These are phyloP conservation scores for Sebastes iracundus DNA, from an alignment of 2,797 vertebrate species.

Conservation along the genomic window DNA sequence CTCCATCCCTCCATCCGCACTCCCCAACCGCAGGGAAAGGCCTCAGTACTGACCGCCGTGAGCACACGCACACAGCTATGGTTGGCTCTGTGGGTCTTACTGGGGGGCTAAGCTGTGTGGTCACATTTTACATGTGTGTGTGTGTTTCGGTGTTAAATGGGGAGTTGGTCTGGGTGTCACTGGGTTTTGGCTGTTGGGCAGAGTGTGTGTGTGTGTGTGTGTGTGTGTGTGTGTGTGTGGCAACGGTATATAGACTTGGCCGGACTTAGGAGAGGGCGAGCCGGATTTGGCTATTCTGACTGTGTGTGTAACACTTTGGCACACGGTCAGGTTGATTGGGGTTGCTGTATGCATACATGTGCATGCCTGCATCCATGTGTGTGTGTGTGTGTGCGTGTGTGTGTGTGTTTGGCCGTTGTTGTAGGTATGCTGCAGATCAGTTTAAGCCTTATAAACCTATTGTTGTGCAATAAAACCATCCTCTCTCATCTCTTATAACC, in stretches of 20 bases:
- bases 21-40: constrained; percentile 60
- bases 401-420: constrained; percentile 57
- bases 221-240: background rate
- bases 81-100: constrained; percentile 48
- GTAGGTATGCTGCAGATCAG: constrained; percentile 79
- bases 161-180: constrained; percentile 49
- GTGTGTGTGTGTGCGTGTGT: constrained; percentile 28
- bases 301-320: constrained; percentile 52
- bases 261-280: constrained; percentile 44
- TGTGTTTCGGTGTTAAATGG: constrained; percentile 57
- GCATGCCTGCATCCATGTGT: constrained; percentile 23
- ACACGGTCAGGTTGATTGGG: constrained; percentile 29
- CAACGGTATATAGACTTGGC: constrained; percentile 58
- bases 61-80: constrained; percentile 19
- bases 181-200: constrained; percentile 34
- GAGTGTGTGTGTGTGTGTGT: background rate
- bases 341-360: constrained; percentile 31
- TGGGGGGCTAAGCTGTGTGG: constrained; percentile 75
- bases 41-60: constrained; percentile 70
- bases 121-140: constrained; percentile 62
- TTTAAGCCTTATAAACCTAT: constrained; percentile 75
- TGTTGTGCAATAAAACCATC: constrained; percentile 77
- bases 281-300: constrained; percentile 59
- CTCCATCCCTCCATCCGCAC: constrained; percentile 65
- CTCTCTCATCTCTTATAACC: constrained; percentile 57